phyloP scores from a whole-genome alignment of 2,113 vertebrate species.

The Pseudopipra pipra region DNA sequence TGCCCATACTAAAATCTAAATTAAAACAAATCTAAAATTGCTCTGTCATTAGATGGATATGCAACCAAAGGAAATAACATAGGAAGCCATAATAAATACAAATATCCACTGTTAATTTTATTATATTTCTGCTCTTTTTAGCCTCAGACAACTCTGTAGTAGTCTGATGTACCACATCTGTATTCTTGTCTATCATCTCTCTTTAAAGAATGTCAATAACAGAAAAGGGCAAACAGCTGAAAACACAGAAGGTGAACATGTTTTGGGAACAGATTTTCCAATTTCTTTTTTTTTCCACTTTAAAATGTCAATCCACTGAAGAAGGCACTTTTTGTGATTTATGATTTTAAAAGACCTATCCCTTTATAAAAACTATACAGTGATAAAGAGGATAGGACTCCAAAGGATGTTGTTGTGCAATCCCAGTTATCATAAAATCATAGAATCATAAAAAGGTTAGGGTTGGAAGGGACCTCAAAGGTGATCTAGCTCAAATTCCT shows the following conservation, averaged over 20 bases:
- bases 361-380: background rate
- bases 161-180: background rate
- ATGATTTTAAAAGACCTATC: background rate
- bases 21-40: background rate
- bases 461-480: background rate
- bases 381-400: background rate
- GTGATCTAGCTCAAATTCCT: background rate
- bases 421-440: background rate
- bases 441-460: background rate
- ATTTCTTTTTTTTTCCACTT: background rate
- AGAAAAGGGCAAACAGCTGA: background rate
- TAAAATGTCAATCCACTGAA: background rate
- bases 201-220: background rate
- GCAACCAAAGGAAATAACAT: background rate
- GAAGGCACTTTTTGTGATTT: background rate
- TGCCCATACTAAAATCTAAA: background rate
- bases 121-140: background rate
- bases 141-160: background rate
- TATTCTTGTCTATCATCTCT: background rate
- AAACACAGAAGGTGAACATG: background rate
- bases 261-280: background rate
- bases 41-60: background rate
- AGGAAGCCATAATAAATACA: background rate
- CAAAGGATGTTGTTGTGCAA: background rate
- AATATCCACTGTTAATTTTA: background rate